These are phyloP conservation scores for Hetaerina titia DNA, from an alignment of 2,888 invertebrate genomes.

Conservation along the genomic window DNA sequence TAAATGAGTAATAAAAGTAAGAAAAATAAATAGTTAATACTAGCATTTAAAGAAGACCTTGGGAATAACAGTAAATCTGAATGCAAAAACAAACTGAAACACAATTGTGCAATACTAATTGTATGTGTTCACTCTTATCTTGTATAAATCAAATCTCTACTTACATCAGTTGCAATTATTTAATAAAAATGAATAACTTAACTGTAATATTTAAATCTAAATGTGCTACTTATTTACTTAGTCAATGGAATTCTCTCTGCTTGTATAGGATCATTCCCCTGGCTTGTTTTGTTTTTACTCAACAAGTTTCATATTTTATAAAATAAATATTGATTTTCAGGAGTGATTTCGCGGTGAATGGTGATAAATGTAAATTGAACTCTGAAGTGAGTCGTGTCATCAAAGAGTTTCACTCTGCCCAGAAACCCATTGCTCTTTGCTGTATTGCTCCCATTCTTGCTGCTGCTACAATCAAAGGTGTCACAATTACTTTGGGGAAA, in stretches of 20 bases:
- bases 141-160: no score
- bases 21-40: no score
- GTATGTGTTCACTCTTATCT: no score
- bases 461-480: conserved; percentile 77
- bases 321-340: conserved; percentile 73
- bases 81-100: no score
- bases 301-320: background rate
- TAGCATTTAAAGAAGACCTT: no score
- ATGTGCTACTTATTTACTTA: background rate
- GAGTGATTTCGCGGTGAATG: conserved; percentile 79
- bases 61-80: no score
- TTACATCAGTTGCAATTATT: no score
- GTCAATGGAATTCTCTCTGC: background rate
- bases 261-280: background rate
- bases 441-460: conserved; percentile 80
- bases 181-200: no score
- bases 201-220: background rate
- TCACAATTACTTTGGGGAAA: conserved; percentile 76
- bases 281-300: background rate
- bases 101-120: no score
- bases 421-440: conserved; percentile 79
- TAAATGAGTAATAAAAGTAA: no score
- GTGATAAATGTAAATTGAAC: conserved; percentile 77
- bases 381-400: conserved; percentile 78
- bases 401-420: conserved; percentile 77